These are phyloP conservation scores for Psammodynastes pulverulentus DNA, from an alignment of 2,113 vertebrate species.

Conservation along the genomic window DNA sequence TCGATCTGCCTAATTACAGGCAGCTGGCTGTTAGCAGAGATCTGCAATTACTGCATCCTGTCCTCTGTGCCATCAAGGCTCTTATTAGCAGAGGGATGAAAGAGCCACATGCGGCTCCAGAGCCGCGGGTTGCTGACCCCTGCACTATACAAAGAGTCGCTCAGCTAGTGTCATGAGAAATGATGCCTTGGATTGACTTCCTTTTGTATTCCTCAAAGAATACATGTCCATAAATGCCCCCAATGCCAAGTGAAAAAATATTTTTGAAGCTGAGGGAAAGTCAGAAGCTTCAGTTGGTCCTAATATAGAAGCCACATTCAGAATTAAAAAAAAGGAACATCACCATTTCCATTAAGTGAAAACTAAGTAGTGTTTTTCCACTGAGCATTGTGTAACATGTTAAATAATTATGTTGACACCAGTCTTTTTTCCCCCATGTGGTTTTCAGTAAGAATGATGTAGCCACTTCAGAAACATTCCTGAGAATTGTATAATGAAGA, in stretches of 20 bases:
- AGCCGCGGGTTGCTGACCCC: too few species aligned
- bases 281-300: not conserved
- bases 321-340: not conserved
- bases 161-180: not conserved
- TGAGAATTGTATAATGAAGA: not conserved
- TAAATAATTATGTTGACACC: not conserved
- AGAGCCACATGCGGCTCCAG: too few species aligned
- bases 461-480: not conserved
- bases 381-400: fast-evolving
- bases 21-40: too few species aligned
- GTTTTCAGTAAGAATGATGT: not conserved
- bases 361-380: not conserved
- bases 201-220: not conserved
- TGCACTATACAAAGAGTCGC: not conserved
- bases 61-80: too few species aligned
- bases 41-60: too few species aligned
- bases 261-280: not conserved
- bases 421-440: not conserved
- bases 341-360: not conserved
- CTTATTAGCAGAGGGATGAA: too few species aligned
- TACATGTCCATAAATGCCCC: not conserved
- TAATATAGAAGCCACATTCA: not conserved
- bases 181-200: not conserved
- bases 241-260: not conserved
- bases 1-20: too few species aligned